Conservation (phyloP, 2,113 vertebrate species). For the Cyrtonyx montezumae region DNA sequence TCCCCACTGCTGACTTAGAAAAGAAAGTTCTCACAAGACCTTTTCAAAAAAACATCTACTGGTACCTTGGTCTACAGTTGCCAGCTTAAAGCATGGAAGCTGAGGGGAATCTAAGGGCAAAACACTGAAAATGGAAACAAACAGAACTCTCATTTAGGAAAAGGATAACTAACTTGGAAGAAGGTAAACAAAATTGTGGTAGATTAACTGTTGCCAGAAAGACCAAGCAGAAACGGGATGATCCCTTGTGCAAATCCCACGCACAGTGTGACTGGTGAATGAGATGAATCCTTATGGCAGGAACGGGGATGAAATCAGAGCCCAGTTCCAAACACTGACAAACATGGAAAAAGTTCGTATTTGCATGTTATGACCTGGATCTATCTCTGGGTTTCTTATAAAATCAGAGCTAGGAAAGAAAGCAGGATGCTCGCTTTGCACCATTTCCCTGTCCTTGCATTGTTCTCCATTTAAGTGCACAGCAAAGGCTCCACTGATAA, state of each 20-base stretch:
- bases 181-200: neutral
- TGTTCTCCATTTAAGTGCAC: slow-evolving; percentile 15
- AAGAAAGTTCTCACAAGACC: neutral
- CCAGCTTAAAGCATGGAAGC: neutral
- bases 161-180: neutral
- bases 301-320: neutral
- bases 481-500: slow-evolving; percentile 39
- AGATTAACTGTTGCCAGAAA: neutral
- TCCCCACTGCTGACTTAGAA: neutral
- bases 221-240: neutral
- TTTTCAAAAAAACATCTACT: neutral
- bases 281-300: neutral
- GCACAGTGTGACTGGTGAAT: neutral
- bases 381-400: neutral
- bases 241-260: neutral
- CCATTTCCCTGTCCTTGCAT: neutral
- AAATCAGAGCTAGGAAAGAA: neutral
- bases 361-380: neutral
- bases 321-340: neutral
- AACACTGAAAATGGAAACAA: neutral
- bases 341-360: neutral
- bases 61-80: neutral
- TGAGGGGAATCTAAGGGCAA: neutral
- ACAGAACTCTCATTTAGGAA: neutral
- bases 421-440: neutral